A percentile compares a stretch with the other conserved stretches of the same genome.
These are phyloP conservation scores for Ormyrus thymus DNA, from an alignment of 2,888 invertebrate species.

Conservation along the genomic window DNA sequence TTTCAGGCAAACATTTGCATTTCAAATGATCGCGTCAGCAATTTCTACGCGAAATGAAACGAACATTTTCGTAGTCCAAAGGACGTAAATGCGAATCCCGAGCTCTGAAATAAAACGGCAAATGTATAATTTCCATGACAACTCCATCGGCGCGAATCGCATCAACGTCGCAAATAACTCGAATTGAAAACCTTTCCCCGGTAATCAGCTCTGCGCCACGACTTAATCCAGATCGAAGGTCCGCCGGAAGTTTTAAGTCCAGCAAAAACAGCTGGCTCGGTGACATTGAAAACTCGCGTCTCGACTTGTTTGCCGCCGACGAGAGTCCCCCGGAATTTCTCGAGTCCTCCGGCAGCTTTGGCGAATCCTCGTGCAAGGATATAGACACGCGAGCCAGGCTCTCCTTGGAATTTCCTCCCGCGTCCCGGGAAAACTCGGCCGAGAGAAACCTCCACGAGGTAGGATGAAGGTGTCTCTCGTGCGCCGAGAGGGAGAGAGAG, in stretches of 20 bases:
- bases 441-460: neutral
- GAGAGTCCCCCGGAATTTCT: slow-evolving; percentile 12
- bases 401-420: neutral
- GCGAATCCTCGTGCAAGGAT: slow-evolving; percentile 16
- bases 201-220: neutral
- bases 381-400: neutral
- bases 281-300: slow-evolving; percentile 46
- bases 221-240: slow-evolving; percentile 22
- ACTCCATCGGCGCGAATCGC: neutral
- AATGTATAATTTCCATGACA: neutral
- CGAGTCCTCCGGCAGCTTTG: neutral
- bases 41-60: no score
- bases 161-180: neutral
- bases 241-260: slow-evolving; percentile 41
- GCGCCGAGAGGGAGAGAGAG: no score
- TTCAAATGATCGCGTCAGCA: no score
- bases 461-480: neutral
- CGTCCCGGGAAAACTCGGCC: neutral
- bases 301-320: neutral
- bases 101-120: neutral
- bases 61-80: neutral
- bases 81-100: neutral
- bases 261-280: slow-evolving; percentile 6
- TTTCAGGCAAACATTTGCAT: no score
- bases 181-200: neutral